Evolutionary conservation across 2,888 invertebrate genomes (phyloP), one percentile per base, ranked within the genome.

Genomic region (Empis stercorea): DNA sequence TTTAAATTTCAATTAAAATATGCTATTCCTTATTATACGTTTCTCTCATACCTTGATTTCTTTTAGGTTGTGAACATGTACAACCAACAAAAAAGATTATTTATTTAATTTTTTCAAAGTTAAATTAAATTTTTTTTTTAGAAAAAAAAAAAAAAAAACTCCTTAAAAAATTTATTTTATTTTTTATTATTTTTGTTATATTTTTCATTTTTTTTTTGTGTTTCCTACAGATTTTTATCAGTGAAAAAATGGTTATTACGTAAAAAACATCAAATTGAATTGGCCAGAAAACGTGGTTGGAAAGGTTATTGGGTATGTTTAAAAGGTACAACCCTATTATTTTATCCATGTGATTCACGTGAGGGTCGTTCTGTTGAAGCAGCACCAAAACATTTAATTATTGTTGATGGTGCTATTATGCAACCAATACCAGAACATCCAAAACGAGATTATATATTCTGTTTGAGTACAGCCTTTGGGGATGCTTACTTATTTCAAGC

Each of bases 371-470:
- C 87, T 34, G 89, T 91, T 52, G 93, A 93, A 66, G 87, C 91
- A 36, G 89, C 92, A 40, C 93, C 93, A 46, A 92, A 92, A 71
- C 93, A 94, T 73, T 80, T 93, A 65, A 92, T 93, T 71, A 93
- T 93, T 64, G 92, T 94, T 57, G 93, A 94, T 71, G 92, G 92
- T 49, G 92, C 92, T 59, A 93, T 97, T 70, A 93, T 94, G 86
- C 96, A 96, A 71, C 92, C 95, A 43, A 93, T 96, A 63, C 96
- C 96, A n/a, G 96, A 97, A 70, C 95, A 97, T 71, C 96, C 96
- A 15, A 94, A 95, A 70, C 78, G 95, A 58, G 95, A 96, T 72
- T 87, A 93, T 72, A 94, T 97, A 70, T 96, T 97, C 76, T 95
- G 96, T 68, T 79, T 97, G 61, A 95, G 94, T 73, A 96, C 95